Conservation (phyloP, 2,113 vertebrate species). For the Lagopus leucura region DNA sequence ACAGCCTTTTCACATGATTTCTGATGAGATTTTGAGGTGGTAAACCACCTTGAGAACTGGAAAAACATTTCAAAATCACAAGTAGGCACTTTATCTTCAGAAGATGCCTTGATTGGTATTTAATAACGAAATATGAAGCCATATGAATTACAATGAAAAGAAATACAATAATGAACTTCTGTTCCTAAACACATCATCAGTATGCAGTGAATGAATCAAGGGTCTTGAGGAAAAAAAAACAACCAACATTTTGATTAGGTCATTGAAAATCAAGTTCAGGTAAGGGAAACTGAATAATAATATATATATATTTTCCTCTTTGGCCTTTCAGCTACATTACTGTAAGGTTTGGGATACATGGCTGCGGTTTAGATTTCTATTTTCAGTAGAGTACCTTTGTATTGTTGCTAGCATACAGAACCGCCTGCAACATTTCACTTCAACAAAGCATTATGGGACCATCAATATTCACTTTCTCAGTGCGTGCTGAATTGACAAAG, state of each 20-base stretch:
- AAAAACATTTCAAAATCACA: neutral
- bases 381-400: neutral
- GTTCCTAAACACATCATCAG: neutral
- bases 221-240: neutral
- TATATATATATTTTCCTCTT: neutral
- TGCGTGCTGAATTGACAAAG: neutral
- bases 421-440: neutral
- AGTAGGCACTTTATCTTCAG: neutral
- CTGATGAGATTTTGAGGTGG: neutral
- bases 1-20: neutral
- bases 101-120: neutral
- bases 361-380: neutral
- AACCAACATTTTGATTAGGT: neutral
- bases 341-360: neutral
- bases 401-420: neutral
- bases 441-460: neutral
- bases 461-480: neutral
- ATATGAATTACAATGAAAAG: neutral
- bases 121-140: neutral
- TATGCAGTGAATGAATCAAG: neutral
- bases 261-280: neutral
- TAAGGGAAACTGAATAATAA: neutral
- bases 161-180: conserved; percentile 14
- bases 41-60: neutral
- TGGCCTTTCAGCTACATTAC: neutral